Conservation (phyloP, 92 coral and sea anemone species). For the Zoanthus solanderi region DNA sequence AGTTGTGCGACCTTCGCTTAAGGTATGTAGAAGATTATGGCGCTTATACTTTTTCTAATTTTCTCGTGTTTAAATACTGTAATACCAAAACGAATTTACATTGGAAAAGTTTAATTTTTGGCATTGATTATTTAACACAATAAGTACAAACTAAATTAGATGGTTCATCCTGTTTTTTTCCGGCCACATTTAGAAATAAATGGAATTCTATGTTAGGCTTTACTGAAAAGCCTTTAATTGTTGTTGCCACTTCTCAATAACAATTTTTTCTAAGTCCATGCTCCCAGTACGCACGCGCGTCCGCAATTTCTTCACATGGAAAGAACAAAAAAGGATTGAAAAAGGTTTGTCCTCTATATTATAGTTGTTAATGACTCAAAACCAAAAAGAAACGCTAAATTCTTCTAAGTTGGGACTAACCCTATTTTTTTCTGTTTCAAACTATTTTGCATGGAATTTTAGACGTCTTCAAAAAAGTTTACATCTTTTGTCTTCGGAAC, state of each 20-base stretch:
- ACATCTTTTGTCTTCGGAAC: too few species aligned
- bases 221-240: not conserved
- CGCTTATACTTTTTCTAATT: not conserved
- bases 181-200: not conserved
- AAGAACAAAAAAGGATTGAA: too few species aligned
- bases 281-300: not conserved
- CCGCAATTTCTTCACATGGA: not conserved
- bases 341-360: too few species aligned
- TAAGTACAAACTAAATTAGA: not conserved
- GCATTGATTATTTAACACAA: not conserved
- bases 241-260: not conserved
- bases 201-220: not conserved
- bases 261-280: not conserved
- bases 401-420: too few species aligned
- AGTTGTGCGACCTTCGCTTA: not conserved
- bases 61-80: not conserved
- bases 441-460: too few species aligned
- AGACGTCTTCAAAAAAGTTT: too few species aligned
- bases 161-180: not conserved
- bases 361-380: too few species aligned
- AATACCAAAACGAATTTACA: not conserved
- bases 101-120: not conserved
- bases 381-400: too few species aligned
- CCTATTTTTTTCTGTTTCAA: too few species aligned
- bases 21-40: not conserved